Evolutionary conservation across 1,140 invertebrate genomes (phyloP).

Genomic region (Eueides isabella): DNA sequence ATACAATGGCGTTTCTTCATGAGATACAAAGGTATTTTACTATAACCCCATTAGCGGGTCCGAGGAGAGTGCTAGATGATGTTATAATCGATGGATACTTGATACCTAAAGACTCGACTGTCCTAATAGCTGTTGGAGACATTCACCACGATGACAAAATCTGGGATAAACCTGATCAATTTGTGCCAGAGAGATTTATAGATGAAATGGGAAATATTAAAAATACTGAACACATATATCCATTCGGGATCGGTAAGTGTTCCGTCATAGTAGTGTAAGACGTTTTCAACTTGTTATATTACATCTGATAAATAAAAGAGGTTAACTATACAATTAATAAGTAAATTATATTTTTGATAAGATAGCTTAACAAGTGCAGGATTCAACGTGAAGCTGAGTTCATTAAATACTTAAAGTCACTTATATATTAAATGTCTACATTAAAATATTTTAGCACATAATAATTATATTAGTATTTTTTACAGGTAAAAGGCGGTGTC

Average conservation of each 20-base stretch:
- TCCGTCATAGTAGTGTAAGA: too few species aligned
- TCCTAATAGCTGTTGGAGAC: conserved; percentile 86
- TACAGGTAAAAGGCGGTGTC: conserved; percentile 88
- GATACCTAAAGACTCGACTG: conserved; percentile 86
- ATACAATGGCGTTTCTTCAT: conserved; percentile 85
- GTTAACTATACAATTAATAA: too few species aligned
- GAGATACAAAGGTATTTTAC: conserved; percentile 86
- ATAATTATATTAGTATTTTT: conserved; percentile 30
- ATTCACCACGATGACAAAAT: conserved; percentile 84
- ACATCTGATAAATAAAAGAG: too few species aligned
- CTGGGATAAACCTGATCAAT: conserved; percentile 87
- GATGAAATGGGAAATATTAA: conserved; percentile 74
- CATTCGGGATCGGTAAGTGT: conserved; percentile 86
- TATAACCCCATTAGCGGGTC: conserved; percentile 86
- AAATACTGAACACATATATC: conserved; percentile 83
- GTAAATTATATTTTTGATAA: too few species aligned
- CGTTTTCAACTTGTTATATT: too few species aligned
- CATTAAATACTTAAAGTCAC: too few species aligned
- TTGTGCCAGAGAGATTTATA: conserved; percentile 87
- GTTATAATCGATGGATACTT: conserved; percentile 84
- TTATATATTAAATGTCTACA: too few species aligned
- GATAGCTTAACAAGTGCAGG: too few species aligned
- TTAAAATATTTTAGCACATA: too few species aligned
- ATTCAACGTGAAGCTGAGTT: too few species aligned
- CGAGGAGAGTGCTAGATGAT: conserved; percentile 84